A percentile compares a stretch with the other conserved stretches of the same genome.
Conservation (phyloP, 2,113 vertebrate species). For the Salvelinus sp. region DNA sequence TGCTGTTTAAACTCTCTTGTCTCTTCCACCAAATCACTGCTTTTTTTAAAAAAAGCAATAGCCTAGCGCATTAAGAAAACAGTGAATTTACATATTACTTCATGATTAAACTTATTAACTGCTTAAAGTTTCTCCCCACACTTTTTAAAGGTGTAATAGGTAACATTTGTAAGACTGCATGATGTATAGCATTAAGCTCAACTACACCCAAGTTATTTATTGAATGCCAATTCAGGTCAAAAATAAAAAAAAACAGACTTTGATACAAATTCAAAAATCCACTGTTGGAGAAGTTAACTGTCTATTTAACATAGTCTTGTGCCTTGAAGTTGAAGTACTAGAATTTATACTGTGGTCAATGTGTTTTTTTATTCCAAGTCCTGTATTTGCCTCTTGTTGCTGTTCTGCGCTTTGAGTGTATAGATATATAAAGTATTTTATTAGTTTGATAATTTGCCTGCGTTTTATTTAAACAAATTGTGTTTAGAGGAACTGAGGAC, state of each 20-base stretch:
- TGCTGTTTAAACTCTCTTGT: slow-evolving; percentile 1
- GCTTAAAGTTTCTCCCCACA: not conserved
- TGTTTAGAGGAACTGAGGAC: slow-evolving; percentile 36
- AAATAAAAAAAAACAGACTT: slow-evolving; percentile 26
- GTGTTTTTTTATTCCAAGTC: slow-evolving; percentile 54
- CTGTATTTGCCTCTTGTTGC: slow-evolving; percentile 57
- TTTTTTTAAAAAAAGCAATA: slow-evolving; percentile 10
- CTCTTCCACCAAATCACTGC: not conserved
- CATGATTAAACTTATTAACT: not conserved
- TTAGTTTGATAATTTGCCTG: slow-evolving; percentile 40
- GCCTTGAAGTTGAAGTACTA: slow-evolving; percentile 65
- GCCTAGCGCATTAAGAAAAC: not conserved
- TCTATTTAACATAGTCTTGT: slow-evolving; percentile 65
- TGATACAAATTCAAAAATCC: slow-evolving; percentile 31
- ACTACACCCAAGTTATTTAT: slow-evolving; percentile 16
- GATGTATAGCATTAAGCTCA: slow-evolving; percentile 12
- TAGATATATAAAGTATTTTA: slow-evolving; percentile 43
- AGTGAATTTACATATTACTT: not conserved
- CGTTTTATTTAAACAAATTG: slow-evolving; percentile 38
- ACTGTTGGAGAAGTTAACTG: slow-evolving; percentile 47
- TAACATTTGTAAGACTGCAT: slow-evolving; percentile 3
- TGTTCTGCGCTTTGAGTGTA: slow-evolving; percentile 53
- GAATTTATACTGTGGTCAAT: slow-evolving; percentile 55
- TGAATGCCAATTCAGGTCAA: slow-evolving; percentile 20
- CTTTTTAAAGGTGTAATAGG: not conserved